Evolutionary conservation across 2,888 invertebrate genomes (phyloP).

Genomic region (Cerceris rybyensis): DNA sequence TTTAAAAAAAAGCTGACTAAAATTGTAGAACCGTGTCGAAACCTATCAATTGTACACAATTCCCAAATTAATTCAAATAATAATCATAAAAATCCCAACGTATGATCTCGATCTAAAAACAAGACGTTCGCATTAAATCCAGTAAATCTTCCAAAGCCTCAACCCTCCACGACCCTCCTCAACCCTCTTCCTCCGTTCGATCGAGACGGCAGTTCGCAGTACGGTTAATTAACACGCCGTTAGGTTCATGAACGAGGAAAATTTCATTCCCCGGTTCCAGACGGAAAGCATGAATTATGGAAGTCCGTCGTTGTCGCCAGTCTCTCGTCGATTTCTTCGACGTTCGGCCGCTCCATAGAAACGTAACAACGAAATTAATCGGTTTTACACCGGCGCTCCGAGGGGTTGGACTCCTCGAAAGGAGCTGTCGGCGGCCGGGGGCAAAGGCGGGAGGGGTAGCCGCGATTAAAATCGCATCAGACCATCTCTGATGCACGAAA

Average conservation of each 20-base stretch:
- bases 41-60: no score
- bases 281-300: slow-evolving; percentile 52
- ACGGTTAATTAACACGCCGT: slow-evolving; percentile 42
- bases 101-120: no score
- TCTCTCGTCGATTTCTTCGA: slow-evolving; percentile 54
- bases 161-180: no score
- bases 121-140: no score
- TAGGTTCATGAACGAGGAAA: slow-evolving; percentile 30
- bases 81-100: no score
- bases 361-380: slow-evolving; percentile 63
- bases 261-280: slow-evolving; percentile 36
- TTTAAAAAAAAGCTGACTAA: no score
- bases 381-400: slow-evolving; percentile 57
- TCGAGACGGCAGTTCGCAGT: no score
- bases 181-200: no score
- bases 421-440: slow-evolving; percentile 51
- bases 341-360: slow-evolving; percentile 20
- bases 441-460: slow-evolving; percentile 60
- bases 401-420: slow-evolving; percentile 61
- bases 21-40: no score
- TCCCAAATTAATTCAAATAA: no score
- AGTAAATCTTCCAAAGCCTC: no score
- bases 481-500: slow-evolving; percentile 74
- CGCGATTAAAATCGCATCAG: slow-evolving; percentile 75
- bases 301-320: slow-evolving; percentile 46